phyloP scores from a whole-genome alignment of 2,888 invertebrate species.

The Prostheceraeus crozeri region DNA sequence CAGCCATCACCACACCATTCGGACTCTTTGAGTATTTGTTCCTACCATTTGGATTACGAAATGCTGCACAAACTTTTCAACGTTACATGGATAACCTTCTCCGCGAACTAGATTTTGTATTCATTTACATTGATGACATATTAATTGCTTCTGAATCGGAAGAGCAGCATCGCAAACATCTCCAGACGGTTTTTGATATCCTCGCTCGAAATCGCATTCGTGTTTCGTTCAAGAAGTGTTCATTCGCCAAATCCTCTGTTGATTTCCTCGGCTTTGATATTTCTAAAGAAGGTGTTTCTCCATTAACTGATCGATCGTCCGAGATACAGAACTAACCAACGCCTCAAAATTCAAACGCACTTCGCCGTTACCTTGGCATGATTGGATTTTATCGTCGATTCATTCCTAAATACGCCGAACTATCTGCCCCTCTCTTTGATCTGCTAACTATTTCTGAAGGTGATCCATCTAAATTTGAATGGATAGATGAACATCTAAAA shows the following conservation, averaged over 20 bases:
- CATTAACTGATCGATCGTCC: too few species aligned
- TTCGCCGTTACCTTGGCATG: conserved; percentile 39
- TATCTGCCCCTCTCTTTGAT: conserved; percentile 8
- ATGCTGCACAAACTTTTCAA: conserved; percentile 31
- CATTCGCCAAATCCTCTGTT: too few species aligned
- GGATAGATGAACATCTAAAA: conserved; percentile 6
- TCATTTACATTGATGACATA: conserved; percentile 2
- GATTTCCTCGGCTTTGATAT: too few species aligned
- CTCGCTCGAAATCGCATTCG: too few species aligned
- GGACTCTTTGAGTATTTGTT: conserved; percentile 33
- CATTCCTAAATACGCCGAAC: conserved; percentile 33
- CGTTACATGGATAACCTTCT: conserved; percentile 1
- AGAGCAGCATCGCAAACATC: not conserved
- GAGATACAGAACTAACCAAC: too few species aligned
- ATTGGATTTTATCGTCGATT: conserved; percentile 42
- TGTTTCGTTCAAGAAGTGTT: too few species aligned
- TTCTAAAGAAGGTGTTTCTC: too few species aligned
- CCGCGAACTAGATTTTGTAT: not conserved
- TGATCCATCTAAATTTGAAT: not conserved
- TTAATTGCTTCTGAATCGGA: conserved; percentile 9
- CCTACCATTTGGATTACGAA: conserved; percentile 29
- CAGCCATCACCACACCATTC: conserved; percentile 34
- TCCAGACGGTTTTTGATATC: too few species aligned
- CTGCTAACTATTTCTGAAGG: conserved; percentile 13
- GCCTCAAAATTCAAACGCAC: too few species aligned